phyloP scores from a whole-genome alignment of 2,888 invertebrate genomes.

The Synergus gifuensis region DNA sequence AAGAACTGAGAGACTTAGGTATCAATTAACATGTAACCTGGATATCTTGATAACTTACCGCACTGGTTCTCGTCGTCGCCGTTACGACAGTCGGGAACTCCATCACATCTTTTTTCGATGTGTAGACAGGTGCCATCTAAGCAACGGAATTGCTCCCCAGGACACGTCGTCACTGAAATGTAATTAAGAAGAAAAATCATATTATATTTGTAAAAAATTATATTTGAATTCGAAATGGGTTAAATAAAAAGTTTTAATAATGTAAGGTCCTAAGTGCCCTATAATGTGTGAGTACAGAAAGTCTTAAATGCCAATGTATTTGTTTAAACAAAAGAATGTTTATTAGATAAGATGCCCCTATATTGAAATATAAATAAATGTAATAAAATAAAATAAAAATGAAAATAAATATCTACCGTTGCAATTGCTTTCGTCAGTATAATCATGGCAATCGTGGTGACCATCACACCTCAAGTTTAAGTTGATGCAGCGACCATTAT shows the following conservation, averaged over 20 bases:
- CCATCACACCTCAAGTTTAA: slow-evolving; percentile 76
- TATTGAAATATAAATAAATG: slow-evolving; percentile 3
- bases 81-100: slow-evolving; percentile 79
- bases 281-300: too few relatives aligned
- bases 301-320: too few relatives aligned
- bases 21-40: slow-evolving; percentile 25
- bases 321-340: too few relatives aligned
- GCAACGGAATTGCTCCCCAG: slow-evolving; percentile 80
- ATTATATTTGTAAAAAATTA: slow-evolving; percentile 3
- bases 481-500: slow-evolving; percentile 79
- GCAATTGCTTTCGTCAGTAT: slow-evolving; percentile 82
- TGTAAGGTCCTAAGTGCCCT: too few relatives aligned
- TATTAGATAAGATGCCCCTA: too few relatives aligned
- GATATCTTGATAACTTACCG: slow-evolving; percentile 67
- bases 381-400: slow-evolving; percentile 21
- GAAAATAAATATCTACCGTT: slow-evolving; percentile 52
- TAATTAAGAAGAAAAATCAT: slow-evolving; percentile 44
- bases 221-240: too few relatives aligned
- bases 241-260: too few relatives aligned
- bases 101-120: slow-evolving; percentile 79
- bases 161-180: slow-evolving; percentile 76
- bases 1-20: neutral
- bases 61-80: slow-evolving; percentile 81
- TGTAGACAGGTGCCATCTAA: slow-evolving; percentile 80
- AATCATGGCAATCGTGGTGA: slow-evolving; percentile 80